phyloP scores from a whole-genome alignment of 2,888 invertebrate genomes.

The Marasmarcha lunaedactyla region DNA sequence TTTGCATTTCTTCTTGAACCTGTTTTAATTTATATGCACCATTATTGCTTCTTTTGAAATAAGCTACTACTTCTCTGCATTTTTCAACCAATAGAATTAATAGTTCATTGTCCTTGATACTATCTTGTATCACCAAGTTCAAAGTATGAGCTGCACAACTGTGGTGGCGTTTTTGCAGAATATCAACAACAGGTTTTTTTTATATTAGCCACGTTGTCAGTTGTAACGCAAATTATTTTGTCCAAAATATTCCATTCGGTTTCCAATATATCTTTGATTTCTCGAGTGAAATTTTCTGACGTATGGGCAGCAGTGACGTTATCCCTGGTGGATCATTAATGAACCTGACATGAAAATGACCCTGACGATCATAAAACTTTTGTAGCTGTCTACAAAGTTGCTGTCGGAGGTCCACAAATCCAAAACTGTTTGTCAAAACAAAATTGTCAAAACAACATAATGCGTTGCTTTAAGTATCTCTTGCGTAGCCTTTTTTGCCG shows the following conservation, averaged over 20 bases:
- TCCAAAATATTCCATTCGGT: constrained; percentile 11
- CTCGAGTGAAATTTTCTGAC: constrained; percentile 11
- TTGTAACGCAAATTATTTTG: constrained; percentile 15
- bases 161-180: constrained; percentile 15
- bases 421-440: too few relatives aligned
- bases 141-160: constrained; percentile 19
- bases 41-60: constrained; percentile 20
- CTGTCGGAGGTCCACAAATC: constrained; percentile 14
- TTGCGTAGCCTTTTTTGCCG: too few relatives aligned
- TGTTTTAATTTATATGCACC: constrained; percentile 14
- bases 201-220: constrained; percentile 19
- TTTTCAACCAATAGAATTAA: constrained; percentile 13
- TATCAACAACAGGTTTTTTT: constrained; percentile 17
- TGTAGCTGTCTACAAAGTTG: too few relatives aligned
- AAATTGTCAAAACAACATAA: constrained; percentile 13
- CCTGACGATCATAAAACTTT: constrained; percentile 11
- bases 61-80: constrained; percentile 18
- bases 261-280: constrained; percentile 11
- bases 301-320: constrained; percentile 9
- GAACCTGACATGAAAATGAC: constrained; percentile 10
- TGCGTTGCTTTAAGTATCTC: constrained; percentile 10
- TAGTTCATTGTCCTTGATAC: constrained; percentile 9
- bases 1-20: constrained; percentile 17
- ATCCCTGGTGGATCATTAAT: constrained; percentile 11
- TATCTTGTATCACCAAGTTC: constrained; percentile 18